phyloP scores from a whole-genome alignment of 1,140 invertebrate species.

The Cherax destructor region DNA sequence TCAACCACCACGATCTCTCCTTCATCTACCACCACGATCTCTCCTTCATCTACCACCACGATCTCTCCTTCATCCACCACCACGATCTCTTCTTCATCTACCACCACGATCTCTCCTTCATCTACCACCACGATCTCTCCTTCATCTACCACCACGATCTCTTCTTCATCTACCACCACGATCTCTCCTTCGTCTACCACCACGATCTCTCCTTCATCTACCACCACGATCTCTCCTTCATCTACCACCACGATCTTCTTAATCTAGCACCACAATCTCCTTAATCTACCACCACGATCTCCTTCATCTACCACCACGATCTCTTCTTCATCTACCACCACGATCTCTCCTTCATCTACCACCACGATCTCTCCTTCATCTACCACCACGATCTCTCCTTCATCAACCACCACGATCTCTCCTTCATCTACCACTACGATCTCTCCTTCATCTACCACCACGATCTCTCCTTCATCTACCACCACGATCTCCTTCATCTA shows the following conservation, averaged over 20 bases:
- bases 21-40: too few relatives aligned
- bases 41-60: background rate
- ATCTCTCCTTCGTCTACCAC: background rate
- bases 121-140: background rate
- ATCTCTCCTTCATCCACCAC: conserved; percentile 11
- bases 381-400: too few relatives aligned
- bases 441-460: too few relatives aligned
- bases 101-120: background rate
- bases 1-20: background rate
- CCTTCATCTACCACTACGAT: too few relatives aligned
- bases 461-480: too few relatives aligned
- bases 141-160: background rate
- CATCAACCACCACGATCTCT: too few relatives aligned
- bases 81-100: background rate
- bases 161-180: background rate
- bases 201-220: background rate
- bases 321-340: background rate
- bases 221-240: conserved; percentile 38
- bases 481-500: too few relatives aligned
- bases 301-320: too few relatives aligned
- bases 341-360: conserved; percentile 14
- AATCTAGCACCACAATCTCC: background rate
- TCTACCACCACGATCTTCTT: background rate
- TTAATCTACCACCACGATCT: too few relatives aligned
- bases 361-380: background rate